Percentiles rank a stretch among this genome's conserved stretches.
phyloP scores from a whole-genome alignment of 2,113 vertebrate species.

The Lonchura striata region DNA sequence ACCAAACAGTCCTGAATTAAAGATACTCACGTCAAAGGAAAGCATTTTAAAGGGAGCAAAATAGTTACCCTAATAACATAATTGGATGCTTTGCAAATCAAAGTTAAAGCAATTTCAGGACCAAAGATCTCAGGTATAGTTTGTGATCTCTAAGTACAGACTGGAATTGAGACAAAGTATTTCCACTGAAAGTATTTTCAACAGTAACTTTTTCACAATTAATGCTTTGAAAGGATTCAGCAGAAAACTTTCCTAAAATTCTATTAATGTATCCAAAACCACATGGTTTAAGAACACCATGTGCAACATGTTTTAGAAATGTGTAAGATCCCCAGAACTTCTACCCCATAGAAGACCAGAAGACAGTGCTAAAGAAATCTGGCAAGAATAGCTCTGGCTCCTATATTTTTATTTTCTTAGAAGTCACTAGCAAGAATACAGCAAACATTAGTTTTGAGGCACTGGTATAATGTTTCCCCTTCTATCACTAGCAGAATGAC shows the following conservation, averaged over 20 bases:
- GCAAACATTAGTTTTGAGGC: background rate
- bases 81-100: background rate
- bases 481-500: background rate
- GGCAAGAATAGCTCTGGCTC: background rate
- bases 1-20: background rate
- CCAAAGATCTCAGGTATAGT: background rate
- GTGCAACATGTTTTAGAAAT: background rate
- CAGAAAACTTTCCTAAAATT: background rate
- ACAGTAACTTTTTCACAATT: background rate
- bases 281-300: background rate
- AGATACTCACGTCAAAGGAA: background rate
- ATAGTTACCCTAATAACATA: background rate
- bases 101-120: background rate
- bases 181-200: background rate
- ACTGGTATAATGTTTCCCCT: background rate
- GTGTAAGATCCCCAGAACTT: background rate
- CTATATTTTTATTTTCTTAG: background rate
- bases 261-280: background rate
- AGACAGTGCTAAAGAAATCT: background rate
- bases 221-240: background rate
- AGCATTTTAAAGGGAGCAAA: background rate
- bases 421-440: background rate
- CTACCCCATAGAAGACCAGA: background rate
- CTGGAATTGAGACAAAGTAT: background rate
- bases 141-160: background rate